phyloP scores from a whole-genome alignment of 1,140 invertebrate species.

The Caenorhabditis latens region DNA sequence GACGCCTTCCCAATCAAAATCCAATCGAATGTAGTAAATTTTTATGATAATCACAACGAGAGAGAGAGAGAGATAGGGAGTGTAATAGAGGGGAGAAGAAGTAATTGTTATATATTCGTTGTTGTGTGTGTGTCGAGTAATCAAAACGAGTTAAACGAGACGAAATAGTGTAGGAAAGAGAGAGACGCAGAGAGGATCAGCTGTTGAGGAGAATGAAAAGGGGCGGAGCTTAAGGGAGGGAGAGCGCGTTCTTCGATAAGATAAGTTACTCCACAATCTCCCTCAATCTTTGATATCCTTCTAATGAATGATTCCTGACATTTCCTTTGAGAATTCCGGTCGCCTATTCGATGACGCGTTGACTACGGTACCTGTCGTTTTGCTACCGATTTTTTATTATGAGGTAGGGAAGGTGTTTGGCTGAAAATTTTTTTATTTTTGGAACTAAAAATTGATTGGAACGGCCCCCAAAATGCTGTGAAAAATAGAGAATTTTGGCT shows the following conservation, averaged over 20 bases:
- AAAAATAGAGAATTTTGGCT: too few species aligned
- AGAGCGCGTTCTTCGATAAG: neutral
- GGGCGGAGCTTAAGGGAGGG: neutral
- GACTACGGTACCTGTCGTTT: slow-evolving; percentile 17
- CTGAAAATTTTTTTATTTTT: neutral
- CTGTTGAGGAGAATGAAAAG: neutral
- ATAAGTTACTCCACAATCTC: too few species aligned
- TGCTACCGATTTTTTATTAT: slow-evolving; percentile 47
- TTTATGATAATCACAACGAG: too few species aligned
- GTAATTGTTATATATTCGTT: neutral
- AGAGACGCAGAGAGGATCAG: neutral
- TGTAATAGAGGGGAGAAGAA: neutral
- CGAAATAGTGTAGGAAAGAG: neutral
- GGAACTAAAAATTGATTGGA: neutral
- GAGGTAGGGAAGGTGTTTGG: neutral
- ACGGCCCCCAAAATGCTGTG: too few species aligned
- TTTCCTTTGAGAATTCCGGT: too few species aligned
- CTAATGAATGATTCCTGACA: slow-evolving; percentile 13
- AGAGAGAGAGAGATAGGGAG: neutral
- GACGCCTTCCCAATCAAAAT: too few species aligned
- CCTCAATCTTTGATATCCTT: too few species aligned
- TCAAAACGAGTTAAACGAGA: slow-evolving; percentile 13
- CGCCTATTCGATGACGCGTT: neutral
- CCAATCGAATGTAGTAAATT: too few species aligned
- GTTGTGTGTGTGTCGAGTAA: neutral